Evolutionary conservation across 2,113 vertebrate species (phyloP).

Genomic region (Indicator maculatus): DNA sequence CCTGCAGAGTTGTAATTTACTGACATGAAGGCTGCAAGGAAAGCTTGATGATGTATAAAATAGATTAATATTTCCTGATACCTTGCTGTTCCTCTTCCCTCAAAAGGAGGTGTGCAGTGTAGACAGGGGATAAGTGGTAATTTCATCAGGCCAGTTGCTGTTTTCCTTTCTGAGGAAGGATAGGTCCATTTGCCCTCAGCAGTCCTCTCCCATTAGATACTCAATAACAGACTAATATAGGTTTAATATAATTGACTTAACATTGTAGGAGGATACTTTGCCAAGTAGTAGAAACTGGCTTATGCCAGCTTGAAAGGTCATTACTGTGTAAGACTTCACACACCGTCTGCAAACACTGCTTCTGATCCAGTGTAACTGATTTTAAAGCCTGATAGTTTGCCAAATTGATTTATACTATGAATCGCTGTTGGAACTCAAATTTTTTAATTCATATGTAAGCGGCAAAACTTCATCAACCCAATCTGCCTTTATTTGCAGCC

Average conservation of each 20-base stretch:
- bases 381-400: slow-evolving; percentile 65
- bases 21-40: background rate
- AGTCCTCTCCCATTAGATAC: background rate
- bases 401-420: slow-evolving; percentile 67
- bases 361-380: slow-evolving; percentile 70
- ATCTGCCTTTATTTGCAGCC: background rate
- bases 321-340: background rate
- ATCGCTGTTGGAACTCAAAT: slow-evolving; percentile 43
- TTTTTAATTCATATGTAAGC: slow-evolving; percentile 31
- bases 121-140: background rate
- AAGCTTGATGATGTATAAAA: background rate
- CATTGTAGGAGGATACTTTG: slow-evolving; percentile 18
- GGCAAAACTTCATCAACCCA: background rate
- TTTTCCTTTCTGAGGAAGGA: slow-evolving; percentile 26
- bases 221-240: slow-evolving; percentile 35
- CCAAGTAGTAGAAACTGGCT: slow-evolving; percentile 43
- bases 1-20: background rate
- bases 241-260: slow-evolving; percentile 57
- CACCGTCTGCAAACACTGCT: slow-evolving; percentile 46
- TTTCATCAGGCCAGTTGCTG: background rate
- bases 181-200: background rate
- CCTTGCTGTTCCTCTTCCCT: background rate
- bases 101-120: background rate
- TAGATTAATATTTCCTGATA: background rate
- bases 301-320: slow-evolving; percentile 66